Base-by-base conservation (phyloP, 2,797 vertebrate genomes). In the Sebastes aleutianus region DNA sequence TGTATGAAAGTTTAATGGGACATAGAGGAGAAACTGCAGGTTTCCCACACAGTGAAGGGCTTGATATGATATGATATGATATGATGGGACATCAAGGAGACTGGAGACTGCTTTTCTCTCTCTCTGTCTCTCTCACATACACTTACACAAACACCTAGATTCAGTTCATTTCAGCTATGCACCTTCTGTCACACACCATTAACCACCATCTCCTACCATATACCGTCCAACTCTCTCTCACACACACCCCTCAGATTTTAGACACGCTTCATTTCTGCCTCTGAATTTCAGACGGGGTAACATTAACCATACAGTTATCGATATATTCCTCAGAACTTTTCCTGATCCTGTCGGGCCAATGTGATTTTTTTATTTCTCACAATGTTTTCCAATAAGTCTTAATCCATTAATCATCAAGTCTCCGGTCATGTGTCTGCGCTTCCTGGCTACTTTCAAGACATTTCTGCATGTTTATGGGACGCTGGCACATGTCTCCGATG, bases 1-100 rank as follows among this genome's bases (percentile, higher is more conserved):
- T 77, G 62, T 91, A 94, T 95, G 87, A 95, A 95, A 94, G 90
- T 95, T 94, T 95, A 95, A 95, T 95, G 92, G 90, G 88, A 89
- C 91, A 89, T 77, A 82, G 74, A 89, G 76, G 85, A 89, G 87
- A 91, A 93, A 93, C 83, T 81, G 3, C 87, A 91, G 91, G 92
- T 89, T 92, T 91, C 83, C 84, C 80, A 86, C 80, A 85, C 78
- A 50, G 89, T 8, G 57, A 74, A 59, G 69, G 64, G 74, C 57
- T 87, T 89, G 84, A 87, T 88, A 85, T 85, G 89, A 91, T 88
- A 88, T 81, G 88, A 89, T 76, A 70, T 70, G 85, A 87, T 91
- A 79, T 78, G 87, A 91, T 89, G 82, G 85, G 87, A 91, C 87
- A 90, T 90, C 85, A 86, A 87, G 80, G 88, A 87, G 82, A 82